Evolutionary conservation across 2,113 vertebrate species (phyloP), one percentile per base, ranked within the genome.

Genomic region (Argyrosomus japonicus): DNA sequence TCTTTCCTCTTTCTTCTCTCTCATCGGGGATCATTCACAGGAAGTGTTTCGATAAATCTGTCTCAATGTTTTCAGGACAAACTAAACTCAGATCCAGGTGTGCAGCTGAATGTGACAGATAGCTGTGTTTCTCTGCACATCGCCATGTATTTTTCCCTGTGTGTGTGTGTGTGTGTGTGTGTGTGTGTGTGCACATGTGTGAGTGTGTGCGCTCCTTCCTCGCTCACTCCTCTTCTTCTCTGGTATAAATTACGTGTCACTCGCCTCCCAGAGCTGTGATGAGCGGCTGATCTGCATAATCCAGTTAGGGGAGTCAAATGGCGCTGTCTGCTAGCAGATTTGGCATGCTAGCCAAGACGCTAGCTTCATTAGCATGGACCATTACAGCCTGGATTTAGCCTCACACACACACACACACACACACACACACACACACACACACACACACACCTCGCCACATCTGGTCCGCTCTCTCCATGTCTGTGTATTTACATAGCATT

Each of bases 251-350:
- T 18, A 79, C 48, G 65, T 78, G 75, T 87, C 81, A 81, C 68
- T 61, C 54, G 40, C 73, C 71, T 81, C 76, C 76, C 65, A 15
- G 81, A 82, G 71, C 84, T 79, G 81, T 82, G 88, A 87, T 86
- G 74, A 82, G 70, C 53, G 21, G 81, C 77, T 77, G 40, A 89
- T 89, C 87, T 89, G 54, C 89, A 91, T 89, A 89, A 87, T 87
- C 83, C 77, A 81, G 82, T 89, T 86, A 87, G 53, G 61, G 74
- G 84, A 89, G 87, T 91, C 82, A 89, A 83, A 89, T 65, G 75
- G 45, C 25, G 79, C 73, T 75, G 79, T 82, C 82, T 84, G 78
- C 78, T 72, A 60, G 75, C 84, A 84, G 81, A 82, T 89, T 84
- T 82, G 84, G 74, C 69, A 82, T 84, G 78, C 62, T 89, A 87